Evolutionary conservation across 2,797 vertebrate genomes (phyloP), one percentile per base, ranked within the genome.

Genomic region (Malacoctenus gilli): DNA sequence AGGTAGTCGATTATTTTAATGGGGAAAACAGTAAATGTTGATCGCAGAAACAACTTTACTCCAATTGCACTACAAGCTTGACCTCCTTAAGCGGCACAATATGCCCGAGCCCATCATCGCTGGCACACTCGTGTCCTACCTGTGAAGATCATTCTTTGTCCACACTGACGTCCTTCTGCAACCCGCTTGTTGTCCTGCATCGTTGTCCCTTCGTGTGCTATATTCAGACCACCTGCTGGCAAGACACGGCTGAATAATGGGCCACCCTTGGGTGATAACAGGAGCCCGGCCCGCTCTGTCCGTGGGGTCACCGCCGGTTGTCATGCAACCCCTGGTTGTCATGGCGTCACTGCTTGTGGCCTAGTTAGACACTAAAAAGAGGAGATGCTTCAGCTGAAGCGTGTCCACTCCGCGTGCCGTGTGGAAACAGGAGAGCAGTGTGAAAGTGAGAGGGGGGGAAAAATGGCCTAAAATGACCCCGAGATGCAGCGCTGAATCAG

Each of bases 61-160:
- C n/a, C n/a, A n/a, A n/a, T n/a, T n/a, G n/a, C n/a, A n/a, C n/a
- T n/a, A n/a, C n/a, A n/a, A n/a, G n/a, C n/a, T n/a, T n/a, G n/a
- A n/a, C n/a, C n/a, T n/a, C n/a, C n/a, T n/a, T n/a, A n/a, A n/a
- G n/a, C n/a, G n/a, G n/a, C n/a, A n/a, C n/a, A n/a, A n/a, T n/a
- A n/a, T n/a, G n/a, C n/a, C n/a, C n/a, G n/a, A n/a, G n/a, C n/a
- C n/a, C n/a, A n/a, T n/a, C n/a, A n/a, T n/a, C n/a, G n/a, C n/a
- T n/a, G n/a, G n/a, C n/a, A n/a, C n/a, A n/a, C n/a, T n/a, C n/a
- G n/a, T 28, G 25, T 28, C 73, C 14, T 87, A 93, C 91, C 92
- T 89, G 93, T 92, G 49, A 92, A 93, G 31, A 93, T 51, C 34
- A 92, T 89, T 76, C 90, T 87, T 30, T 88, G 83, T 32, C 91